Evolutionary conservation across 2,797 vertebrate genomes (phyloP), one percentile per base, ranked within the genome.

Genomic region (Parambassis ranga): DNA sequence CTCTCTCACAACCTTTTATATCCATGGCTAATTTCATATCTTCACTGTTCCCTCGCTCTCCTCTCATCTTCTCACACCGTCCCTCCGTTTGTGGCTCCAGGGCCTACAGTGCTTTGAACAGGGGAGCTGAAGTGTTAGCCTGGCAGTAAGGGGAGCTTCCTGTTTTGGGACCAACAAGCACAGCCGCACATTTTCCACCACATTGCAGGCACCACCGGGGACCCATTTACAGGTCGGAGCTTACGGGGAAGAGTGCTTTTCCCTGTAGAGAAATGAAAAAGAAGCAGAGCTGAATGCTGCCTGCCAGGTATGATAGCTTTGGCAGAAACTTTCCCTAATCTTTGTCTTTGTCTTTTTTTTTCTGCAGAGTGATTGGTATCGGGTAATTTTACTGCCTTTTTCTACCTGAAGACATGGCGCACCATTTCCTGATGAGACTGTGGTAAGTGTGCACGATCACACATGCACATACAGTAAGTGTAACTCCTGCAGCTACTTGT

Each of bases 391-490:
- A 49, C 60, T 14, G 43, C 22, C 58, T 31, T 22, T 84, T 88
- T 79, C 77, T 51, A 65, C 68, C 65, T 42, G 58, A 82, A 75
- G 65, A 67, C 78, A 90, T 91, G 90, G 78, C 82, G 70, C 71
- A 77, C 73, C 78, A 33, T 86, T 90, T 91, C 78, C 83, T 84
- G 75, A 89, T 82, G 85, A 82, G 73, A 74, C 71, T 86, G 83
- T 90, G 87, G 90, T 91, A 65, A 82, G 90, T 83, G 33, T 41
- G 3, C 33, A 32, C 1, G 5, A 14, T 8, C 43, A 56, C 38
- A 43, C n/a, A 26, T 26, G 42, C 13, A 37, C 26, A 19, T 24
- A 33, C 37, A 18, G 46, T 11, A 33, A 10, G 6, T 42, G n/a
- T 64, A 37, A 66, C 53, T 74, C 62, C 39, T 53, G 28, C 64